Evolutionary conservation across 2,113 vertebrate species (phyloP).

Genomic region (Rhinichthys klamathensis): DNA sequence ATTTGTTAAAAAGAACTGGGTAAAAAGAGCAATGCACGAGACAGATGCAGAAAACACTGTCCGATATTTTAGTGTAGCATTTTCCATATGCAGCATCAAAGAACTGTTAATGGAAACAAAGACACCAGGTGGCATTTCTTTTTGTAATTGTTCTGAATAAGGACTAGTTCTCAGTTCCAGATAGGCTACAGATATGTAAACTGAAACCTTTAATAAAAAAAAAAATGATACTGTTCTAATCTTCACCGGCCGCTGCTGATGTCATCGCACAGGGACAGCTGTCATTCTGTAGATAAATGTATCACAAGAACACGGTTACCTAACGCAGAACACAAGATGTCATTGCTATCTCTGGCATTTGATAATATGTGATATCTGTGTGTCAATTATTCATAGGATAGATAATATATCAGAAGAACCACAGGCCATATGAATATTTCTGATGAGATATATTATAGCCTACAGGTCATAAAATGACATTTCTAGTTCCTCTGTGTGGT

Average conservation of each 20-base stretch:
- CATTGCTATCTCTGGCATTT: constrained; percentile 13
- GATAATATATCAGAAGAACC: constrained; percentile 9
- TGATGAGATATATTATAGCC: neutral
- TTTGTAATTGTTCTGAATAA: neutral
- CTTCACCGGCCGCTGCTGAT: neutral
- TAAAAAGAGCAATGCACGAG: neutral
- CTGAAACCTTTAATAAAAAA: constrained; percentile 13
- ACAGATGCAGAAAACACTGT: neutral
- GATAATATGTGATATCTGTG: constrained; percentile 14
- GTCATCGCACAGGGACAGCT: constrained; percentile 8
- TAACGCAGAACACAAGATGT: neutral
- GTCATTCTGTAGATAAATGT: constrained; percentile 19
- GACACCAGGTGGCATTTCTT: neutral
- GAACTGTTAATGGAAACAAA: neutral
- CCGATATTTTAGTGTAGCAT: neutral
- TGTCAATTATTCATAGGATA: constrained; percentile 23
- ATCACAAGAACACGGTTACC: constrained; percentile 10
- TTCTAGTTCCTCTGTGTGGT: constrained; percentile 6
- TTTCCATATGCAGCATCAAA: neutral
- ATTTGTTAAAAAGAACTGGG: neutral
- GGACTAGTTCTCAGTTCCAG: neutral
- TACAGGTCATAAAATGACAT: neutral
- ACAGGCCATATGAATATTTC: neutral
- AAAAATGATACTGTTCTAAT: neutral
- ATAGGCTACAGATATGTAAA: constrained; percentile 27